Conservation (phyloP, 2,797 vertebrate genomes). For the Sarcophilus harrisii region DNA sequence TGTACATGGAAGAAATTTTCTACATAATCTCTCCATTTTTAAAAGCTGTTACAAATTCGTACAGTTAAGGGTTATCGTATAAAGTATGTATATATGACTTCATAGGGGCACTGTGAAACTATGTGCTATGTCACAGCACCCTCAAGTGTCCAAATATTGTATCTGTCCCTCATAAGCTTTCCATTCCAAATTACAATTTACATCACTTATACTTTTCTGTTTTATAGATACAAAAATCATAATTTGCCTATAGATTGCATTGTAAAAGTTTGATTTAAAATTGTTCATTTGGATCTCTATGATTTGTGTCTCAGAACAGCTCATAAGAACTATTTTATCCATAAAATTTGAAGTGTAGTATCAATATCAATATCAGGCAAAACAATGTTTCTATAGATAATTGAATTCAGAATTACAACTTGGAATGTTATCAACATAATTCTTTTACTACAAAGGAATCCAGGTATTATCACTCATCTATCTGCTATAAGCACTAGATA, state of each 20-base stretch:
- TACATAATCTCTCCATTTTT: background rate
- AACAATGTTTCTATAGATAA: background rate
- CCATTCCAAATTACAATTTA: background rate
- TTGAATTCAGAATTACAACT: background rate
- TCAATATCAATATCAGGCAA: background rate
- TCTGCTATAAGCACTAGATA: background rate
- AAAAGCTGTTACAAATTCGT: background rate
- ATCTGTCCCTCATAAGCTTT: background rate
- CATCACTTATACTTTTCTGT: slow-evolving; percentile 23
- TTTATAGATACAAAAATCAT: background rate
- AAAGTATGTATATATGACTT: slow-evolving; percentile 12
- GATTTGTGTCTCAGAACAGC: background rate
- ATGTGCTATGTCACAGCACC: slow-evolving; percentile 25
- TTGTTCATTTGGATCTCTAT: background rate
- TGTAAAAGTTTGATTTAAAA: background rate
- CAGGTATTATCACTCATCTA: background rate
- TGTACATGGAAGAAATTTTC: background rate
- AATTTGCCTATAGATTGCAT: background rate
- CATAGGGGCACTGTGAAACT: background rate
- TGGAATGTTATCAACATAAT: background rate
- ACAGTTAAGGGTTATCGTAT: background rate
- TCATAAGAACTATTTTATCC: background rate
- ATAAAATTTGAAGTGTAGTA: background rate
- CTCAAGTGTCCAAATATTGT: slow-evolving; percentile 20
- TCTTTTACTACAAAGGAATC: no score